Percentiles rank a stretch among this genome's conserved stretches.
phyloP scores from a whole-genome alignment of 2,888 invertebrate species.

The Dicyrtomina minuta region DNA sequence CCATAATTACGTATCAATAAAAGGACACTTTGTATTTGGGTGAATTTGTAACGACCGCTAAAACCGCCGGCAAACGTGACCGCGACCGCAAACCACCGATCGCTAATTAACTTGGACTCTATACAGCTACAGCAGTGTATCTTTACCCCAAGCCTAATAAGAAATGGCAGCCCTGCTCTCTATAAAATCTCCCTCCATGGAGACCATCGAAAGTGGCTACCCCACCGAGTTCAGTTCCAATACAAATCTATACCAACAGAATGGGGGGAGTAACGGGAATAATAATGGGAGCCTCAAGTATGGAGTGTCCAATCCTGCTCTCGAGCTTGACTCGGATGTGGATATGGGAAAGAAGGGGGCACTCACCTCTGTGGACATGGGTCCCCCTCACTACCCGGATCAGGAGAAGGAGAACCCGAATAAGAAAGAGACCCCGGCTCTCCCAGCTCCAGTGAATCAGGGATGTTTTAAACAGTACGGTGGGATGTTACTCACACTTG shows the following conservation, averaged over 20 bases:
- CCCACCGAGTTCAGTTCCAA: slow-evolving; percentile 14
- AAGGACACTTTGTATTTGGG: no score
- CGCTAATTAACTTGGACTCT: no score
- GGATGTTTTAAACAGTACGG: slow-evolving; percentile 42
- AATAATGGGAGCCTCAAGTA: neutral
- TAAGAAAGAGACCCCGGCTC: neutral
- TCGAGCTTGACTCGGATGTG: neutral
- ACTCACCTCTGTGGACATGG: neutral
- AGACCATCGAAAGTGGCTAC: slow-evolving; percentile 11
- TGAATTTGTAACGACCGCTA: no score
- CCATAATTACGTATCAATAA: no score
- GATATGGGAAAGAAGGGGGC: neutral
- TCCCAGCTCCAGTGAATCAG: neutral
- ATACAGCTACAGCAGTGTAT: no score
- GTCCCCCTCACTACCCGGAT: neutral
- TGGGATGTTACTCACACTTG: slow-evolving; percentile 35
- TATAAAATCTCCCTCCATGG: slow-evolving; percentile 20
- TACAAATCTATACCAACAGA: slow-evolving; percentile 11
- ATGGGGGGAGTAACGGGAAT: neutral
- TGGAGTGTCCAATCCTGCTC: slow-evolving; percentile 13
- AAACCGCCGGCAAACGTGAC: no score
- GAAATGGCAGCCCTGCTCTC: slow-evolving; percentile 26
- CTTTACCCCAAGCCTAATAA: no score
- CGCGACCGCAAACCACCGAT: no score
- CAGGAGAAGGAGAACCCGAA: neutral